Conservation (phyloP, 2,797 vertebrate species). For the Enteromius viviparus region DNA sequence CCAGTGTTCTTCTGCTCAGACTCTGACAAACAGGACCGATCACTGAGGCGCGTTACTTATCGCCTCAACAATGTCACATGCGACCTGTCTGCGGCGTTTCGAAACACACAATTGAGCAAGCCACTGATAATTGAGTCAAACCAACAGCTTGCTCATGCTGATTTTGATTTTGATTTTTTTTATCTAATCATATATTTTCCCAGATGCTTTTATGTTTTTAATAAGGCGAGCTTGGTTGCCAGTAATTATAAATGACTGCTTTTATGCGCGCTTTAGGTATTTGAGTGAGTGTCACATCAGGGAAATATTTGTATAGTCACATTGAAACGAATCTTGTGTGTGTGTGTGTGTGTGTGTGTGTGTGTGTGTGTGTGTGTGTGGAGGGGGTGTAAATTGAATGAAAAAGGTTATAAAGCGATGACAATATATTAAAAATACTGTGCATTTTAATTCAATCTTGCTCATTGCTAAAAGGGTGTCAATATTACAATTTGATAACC, state of each 20-base stretch:
- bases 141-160: background rate
- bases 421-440: background rate
- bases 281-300: background rate
- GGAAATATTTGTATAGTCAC: background rate
- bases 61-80: background rate
- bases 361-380: background rate
- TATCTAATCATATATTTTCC: background rate
- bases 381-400: no score
- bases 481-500: background rate
- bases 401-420: background rate
- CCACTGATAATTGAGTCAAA: background rate
- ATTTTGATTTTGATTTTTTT: no score
- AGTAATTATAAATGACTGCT: background rate
- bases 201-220: no score
- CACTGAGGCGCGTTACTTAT: background rate
- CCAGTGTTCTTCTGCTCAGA: slow-evolving; percentile 59
- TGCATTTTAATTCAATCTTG: background rate
- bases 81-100: slow-evolving; percentile 12
- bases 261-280: background rate
- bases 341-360: background rate
- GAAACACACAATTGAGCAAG: slow-evolving; percentile 24
- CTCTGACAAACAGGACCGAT: slow-evolving; percentile 4
- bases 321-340: background rate
- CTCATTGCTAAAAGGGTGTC: background rate
- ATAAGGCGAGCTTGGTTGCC: background rate